Evolutionary conservation across 2,797 vertebrate species (phyloP).

Genomic region (Zalophus californianus): DNA sequence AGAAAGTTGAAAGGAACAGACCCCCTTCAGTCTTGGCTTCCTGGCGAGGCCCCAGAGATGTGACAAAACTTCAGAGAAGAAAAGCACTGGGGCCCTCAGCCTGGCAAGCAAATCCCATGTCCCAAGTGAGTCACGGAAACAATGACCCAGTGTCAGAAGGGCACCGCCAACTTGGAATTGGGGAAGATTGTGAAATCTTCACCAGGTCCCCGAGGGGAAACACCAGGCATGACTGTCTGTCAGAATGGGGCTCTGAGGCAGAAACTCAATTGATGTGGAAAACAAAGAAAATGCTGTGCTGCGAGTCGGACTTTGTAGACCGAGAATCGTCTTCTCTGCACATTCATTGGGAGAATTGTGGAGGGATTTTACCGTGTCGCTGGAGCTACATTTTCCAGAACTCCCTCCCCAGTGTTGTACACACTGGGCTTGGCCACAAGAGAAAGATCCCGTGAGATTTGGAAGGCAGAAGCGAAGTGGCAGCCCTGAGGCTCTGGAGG

Average conservation of each 20-base stretch:
- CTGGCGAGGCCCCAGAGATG: background rate
- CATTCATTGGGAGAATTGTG: background rate
- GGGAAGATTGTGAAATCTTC: background rate
- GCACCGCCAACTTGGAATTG: background rate
- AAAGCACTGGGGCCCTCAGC: background rate
- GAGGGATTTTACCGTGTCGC: background rate
- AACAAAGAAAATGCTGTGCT: slow-evolving; percentile 2
- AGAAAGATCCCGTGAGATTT: background rate
- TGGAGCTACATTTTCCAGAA: slow-evolving; percentile 36
- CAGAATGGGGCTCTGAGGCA: background rate
- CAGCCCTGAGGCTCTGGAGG: background rate
- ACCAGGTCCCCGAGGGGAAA: background rate
- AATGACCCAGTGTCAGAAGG: background rate
- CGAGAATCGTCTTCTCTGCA: background rate
- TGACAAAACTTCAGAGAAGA: background rate
- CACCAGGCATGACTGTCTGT: background rate
- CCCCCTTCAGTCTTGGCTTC: background rate
- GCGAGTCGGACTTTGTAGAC: background rate
- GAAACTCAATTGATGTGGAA: background rate
- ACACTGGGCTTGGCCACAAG: background rate
- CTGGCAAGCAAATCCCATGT: background rate
- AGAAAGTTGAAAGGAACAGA: background rate
- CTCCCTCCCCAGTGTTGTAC: background rate
- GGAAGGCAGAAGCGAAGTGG: background rate
- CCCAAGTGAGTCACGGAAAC: background rate